Percentiles rank a stretch among this genome's conserved stretches.
Conservation (phyloP, 2,797 vertebrate genomes). For the Micrastur ruficollis region DNA sequence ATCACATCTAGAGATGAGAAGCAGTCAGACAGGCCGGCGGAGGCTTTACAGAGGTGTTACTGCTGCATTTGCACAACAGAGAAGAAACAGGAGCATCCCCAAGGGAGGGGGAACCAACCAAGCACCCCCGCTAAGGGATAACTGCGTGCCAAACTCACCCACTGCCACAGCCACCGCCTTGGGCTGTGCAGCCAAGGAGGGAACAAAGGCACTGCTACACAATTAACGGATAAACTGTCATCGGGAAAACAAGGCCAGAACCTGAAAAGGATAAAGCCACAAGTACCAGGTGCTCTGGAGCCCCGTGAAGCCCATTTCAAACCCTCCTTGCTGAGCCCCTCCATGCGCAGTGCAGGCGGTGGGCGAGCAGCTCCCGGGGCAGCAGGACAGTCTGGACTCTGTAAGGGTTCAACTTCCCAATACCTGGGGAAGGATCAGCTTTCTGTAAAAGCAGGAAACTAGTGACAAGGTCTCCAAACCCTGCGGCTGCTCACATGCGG, state of each 20-base stretch:
- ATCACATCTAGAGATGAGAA: background rate
- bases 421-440: too few relatives aligned
- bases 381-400: background rate
- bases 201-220: fast-evolving
- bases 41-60: fast-evolving
- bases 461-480: background rate
- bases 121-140: background rate
- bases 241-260: fast-evolving
- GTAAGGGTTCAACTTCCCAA: background rate
- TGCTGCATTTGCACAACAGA: background rate
- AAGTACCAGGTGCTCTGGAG: fast-evolving
- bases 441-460: fast-evolving
- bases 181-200: background rate
- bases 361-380: background rate
- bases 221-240: fast-evolving
- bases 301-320: fast-evolving
- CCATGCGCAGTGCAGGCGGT: fast-evolving
- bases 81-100: too few relatives aligned
- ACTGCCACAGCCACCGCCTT: fast-evolving
- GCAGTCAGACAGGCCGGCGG: fast-evolving
- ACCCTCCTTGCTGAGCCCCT: background rate
- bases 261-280: background rate
- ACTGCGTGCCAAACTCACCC: fast-evolving
- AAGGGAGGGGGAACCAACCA: background rate
- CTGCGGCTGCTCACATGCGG: fast-evolving